Conservation (phyloP, 2,797 vertebrate species). For the Smutsia temminckii region DNA sequence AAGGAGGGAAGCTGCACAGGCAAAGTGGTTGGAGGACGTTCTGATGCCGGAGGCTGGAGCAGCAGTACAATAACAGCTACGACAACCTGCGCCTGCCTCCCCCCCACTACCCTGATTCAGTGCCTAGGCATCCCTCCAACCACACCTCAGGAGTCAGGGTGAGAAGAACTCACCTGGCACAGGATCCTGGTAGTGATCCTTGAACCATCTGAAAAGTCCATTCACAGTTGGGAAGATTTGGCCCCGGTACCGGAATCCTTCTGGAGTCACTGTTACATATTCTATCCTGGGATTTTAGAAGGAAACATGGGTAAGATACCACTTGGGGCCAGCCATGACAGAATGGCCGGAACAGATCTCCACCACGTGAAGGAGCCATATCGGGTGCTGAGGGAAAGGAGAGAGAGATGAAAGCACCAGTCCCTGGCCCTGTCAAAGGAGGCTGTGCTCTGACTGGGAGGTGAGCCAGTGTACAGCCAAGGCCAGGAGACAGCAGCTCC, state of each 20-base stretch:
- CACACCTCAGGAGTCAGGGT: neutral
- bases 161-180: constrained; percentile 90
- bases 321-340: neutral
- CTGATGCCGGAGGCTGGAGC: neutral
- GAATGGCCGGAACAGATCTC: constrained; percentile 25
- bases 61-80: neutral
- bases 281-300: constrained; percentile 89
- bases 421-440: neutral
- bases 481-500: neutral
- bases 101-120: neutral
- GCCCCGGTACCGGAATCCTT: constrained; percentile 97
- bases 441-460: neutral
- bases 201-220: constrained; percentile 98
- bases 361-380: constrained; percentile 26
- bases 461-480: neutral
- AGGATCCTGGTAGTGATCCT: constrained; percentile 99
- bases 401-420: constrained; percentile 30
- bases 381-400: constrained; percentile 8
- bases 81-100: neutral
- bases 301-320: constrained; percentile 49
- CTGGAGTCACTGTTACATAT: constrained; percentile 97
- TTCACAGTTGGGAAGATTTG: constrained; percentile 97
- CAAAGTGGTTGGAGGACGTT: neutral
- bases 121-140: neutral
- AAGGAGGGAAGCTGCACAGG: neutral